Evolutionary conservation across 2,797 vertebrate genomes (phyloP), one percentile per base, ranked within the genome.

Genomic region (Erpetoichthys calabaricus): DNA sequence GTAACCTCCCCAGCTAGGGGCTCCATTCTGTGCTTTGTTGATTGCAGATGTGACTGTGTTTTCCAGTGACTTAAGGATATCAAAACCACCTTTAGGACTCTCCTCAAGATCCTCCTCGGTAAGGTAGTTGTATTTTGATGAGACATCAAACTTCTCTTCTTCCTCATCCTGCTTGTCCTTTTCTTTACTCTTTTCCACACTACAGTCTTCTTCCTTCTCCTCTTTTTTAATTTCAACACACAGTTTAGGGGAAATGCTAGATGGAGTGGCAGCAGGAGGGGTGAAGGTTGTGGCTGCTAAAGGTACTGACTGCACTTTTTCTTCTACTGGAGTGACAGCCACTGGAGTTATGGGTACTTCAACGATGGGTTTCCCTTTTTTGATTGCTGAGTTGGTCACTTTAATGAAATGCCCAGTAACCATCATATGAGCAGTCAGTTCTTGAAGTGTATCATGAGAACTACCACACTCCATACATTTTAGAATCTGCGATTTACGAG

Each of bases 391-490:
- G 76, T 92, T 97, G 5, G 96, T 98, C 76, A 99, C 94, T 79
- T 99, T 99, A 67, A 99, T 94, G 71, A 99, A 99, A 75, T 99
- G 96, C 71, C 94, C 96, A 0, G 96, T 99, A 74, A 98, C 92
- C 96, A 99, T 99, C 96, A 99, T 99, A 76, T 99, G 96, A 66
- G 94, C 92, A 0, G 96, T 99, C 64, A 99, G 86, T 63, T 99
- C 94, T 73, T 99, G 95, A 66, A 99, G 76, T 0, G 95, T 97
- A 62, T 98, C 94, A 6, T 94, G 90, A 0, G 95, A 99, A 70
- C 94, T 97, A 64, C 95, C 96, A 2, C 96, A 99, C 71, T 99
- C 96, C 96, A 99, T 99, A 73, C 96, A 99, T 75, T 99, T 99
- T 56, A 99, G 85, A 62, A 99, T 99, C 70, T 99, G 96, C 4